Percentiles rank a stretch among this genome's conserved stretches.
Conservation (phyloP, 2,113 vertebrate genomes). For the Sporophila hypoxantha region DNA sequence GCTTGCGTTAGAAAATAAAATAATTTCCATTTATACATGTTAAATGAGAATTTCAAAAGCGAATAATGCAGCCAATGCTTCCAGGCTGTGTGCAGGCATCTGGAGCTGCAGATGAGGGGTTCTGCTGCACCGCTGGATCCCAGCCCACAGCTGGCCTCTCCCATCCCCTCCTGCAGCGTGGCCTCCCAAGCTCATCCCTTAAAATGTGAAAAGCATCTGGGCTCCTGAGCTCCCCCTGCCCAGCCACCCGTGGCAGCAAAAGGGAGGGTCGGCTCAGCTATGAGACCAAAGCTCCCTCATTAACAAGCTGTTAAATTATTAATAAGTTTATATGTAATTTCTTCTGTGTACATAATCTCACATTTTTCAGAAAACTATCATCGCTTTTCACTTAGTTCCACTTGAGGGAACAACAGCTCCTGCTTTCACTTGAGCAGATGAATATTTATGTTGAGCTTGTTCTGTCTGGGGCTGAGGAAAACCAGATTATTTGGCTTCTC, state of each 20-base stretch:
- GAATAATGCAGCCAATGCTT: background rate
- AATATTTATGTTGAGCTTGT: constrained; percentile 64
- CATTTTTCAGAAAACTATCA: constrained; percentile 67
- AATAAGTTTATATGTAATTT: constrained; percentile 73
- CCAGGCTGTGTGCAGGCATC: background rate
- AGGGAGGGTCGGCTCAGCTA: background rate
- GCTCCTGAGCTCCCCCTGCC: background rate
- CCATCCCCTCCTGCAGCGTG: accelerated
- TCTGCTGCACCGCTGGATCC: accelerated
- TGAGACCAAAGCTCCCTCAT: background rate
- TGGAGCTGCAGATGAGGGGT: background rate
- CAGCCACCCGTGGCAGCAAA: background rate
- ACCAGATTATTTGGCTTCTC: background rate
- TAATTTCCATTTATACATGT: constrained; percentile 36
- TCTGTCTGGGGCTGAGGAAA: constrained; percentile 11
- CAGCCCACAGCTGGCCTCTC: background rate
- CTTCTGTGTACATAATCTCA: constrained; percentile 70
- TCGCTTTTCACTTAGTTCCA: constrained; percentile 74
- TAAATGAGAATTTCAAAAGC: constrained; percentile 22
- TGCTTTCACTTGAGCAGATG: constrained; percentile 63
- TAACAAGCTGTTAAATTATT: constrained; percentile 76
- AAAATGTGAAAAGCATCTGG: background rate
- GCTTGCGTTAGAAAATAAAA: constrained; percentile 17
- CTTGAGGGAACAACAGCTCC: constrained; percentile 60
- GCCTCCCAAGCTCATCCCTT: background rate